phyloP scores from a whole-genome alignment of 2,888 invertebrate genomes.

The Cylloceria caligata region DNA sequence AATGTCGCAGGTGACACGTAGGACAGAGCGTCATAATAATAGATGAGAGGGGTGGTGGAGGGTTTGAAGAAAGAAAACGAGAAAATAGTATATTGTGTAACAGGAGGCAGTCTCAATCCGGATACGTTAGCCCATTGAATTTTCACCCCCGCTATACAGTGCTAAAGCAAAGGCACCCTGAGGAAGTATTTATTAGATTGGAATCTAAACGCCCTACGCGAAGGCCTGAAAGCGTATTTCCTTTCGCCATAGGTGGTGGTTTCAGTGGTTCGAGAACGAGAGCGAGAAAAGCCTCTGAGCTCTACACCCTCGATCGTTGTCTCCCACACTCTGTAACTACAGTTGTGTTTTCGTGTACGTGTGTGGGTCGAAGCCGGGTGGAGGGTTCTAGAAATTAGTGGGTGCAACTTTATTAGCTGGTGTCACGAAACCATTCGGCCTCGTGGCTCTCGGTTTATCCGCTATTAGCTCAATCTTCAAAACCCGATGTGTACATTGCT shows the following conservation, averaged over 20 bases:
- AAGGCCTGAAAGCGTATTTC: conserved; percentile 80
- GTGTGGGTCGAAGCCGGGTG: conserved; percentile 38
- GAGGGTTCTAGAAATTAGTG: conserved; percentile 79
- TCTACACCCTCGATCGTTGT: conserved; percentile 69
- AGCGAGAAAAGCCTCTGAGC: conserved; percentile 61
- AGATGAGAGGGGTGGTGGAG: background rate
- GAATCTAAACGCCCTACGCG: conserved; percentile 78
- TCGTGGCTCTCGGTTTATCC: conserved; percentile 42
- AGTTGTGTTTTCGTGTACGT: background rate
- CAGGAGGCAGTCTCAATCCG: conserved; percentile 54
- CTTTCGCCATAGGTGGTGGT: conserved; percentile 79
- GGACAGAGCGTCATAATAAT: conserved; percentile 47
- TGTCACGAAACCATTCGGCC: conserved; percentile 75
- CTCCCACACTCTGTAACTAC: conserved; percentile 37
- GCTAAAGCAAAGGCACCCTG: conserved; percentile 55
- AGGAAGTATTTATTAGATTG: conserved; percentile 82
- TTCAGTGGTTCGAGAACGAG: conserved; percentile 68
- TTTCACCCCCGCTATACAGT: conserved; percentile 54
- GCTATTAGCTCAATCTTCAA: conserved; percentile 38
- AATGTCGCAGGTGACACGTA: conserved; percentile 63
- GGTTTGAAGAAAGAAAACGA: background rate
- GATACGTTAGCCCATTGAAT: conserved; percentile 68
- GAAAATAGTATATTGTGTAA: conserved; percentile 48
- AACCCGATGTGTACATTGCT: conserved; percentile 11
- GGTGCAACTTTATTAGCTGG: conserved; percentile 79